Percentiles rank a stretch among this genome's conserved stretches.
Conservation (phyloP, 2,797 vertebrate species). For the Tarsius wallacei region DNA sequence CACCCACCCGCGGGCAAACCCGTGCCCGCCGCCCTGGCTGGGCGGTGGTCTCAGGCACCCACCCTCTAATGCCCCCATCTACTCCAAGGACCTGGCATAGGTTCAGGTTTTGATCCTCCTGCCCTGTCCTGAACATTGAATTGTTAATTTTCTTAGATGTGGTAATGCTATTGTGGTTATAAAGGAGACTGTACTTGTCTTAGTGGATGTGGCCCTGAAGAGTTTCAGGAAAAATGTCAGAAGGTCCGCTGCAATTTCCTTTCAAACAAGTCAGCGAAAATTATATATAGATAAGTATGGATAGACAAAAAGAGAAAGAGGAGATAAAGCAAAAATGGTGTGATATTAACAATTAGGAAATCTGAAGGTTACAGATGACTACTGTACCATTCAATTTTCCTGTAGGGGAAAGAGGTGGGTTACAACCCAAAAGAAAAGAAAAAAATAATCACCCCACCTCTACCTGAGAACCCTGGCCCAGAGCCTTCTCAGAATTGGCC, state of each 20-base stretch:
- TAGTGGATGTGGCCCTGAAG: background rate
- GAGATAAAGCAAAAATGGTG: background rate
- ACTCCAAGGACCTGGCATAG: background rate
- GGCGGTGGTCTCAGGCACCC: background rate
- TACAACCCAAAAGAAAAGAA: conserved; percentile 54
- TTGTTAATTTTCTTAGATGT: conserved; percentile 25
- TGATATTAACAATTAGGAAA: background rate
- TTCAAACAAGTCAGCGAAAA: conserved; percentile 42
- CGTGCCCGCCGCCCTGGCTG: background rate
- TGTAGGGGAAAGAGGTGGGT: background rate
- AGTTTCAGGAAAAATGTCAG: background rate
- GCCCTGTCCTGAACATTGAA: background rate
- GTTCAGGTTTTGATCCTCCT: background rate
- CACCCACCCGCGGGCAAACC: background rate
- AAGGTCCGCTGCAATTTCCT: background rate
- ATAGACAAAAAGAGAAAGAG: background rate
- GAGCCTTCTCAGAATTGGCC: background rate
- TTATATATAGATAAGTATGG: background rate
- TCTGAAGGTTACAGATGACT: background rate
- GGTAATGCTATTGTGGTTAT: background rate
- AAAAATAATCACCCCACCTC: background rate
- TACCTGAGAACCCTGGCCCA: background rate
- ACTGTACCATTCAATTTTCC: conserved; percentile 1
- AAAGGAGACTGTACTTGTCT: background rate
- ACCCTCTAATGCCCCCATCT: background rate